Evolutionary conservation across 1,140 invertebrate genomes (phyloP), one percentile per base, ranked within the genome.

Genomic region (Planococcus citri): DNA sequence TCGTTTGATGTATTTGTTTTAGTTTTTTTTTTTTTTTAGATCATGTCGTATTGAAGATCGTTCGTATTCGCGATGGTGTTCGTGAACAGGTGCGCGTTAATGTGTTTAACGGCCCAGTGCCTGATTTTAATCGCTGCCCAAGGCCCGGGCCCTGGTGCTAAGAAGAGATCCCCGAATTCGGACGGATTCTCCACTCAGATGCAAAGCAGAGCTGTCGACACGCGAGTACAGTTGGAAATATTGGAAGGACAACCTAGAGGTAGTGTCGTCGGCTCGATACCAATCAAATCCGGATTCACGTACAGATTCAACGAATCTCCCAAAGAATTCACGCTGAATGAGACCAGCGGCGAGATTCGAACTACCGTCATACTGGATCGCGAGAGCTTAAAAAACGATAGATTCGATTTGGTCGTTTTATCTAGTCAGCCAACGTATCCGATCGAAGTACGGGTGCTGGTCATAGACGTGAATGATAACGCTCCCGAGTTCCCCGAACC

Each of bases 351-450:
- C 10, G 87, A 91, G 76, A 91, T 96, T 27, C 84, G 82, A 73
- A 95, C 92, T 0, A 87, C 87, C 69, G 83, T 85, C 25, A 82
- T 91, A 17, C 79, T 95, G 33, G 92, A 96, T 79, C 81, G 92
- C 3, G 92, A 95, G 77, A 82, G 83, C 3, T 79, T 93, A 67
- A 75, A 77, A 24, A 87, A 83, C 72, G 90, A 94, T 74, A 83
- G 89, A 27, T 94, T 92, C 77, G 92, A 94, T 75, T 82, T 95
- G 68, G 92, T 95, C 20, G 88, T 95, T 1, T 80, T 95, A 20
- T 94, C 91, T 10, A 94, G 90, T 76, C 91, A 94, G 75, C 92
- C 93, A 1, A 95, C 92, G 0, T 95, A 95, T 78, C 92, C 92
- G 0, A 92, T 95, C 69, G 92, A 95, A 78, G 92, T 96, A 12